phyloP scores from a whole-genome alignment of 1,140 invertebrate genomes.

The Macrotrachela quadricornifera region DNA sequence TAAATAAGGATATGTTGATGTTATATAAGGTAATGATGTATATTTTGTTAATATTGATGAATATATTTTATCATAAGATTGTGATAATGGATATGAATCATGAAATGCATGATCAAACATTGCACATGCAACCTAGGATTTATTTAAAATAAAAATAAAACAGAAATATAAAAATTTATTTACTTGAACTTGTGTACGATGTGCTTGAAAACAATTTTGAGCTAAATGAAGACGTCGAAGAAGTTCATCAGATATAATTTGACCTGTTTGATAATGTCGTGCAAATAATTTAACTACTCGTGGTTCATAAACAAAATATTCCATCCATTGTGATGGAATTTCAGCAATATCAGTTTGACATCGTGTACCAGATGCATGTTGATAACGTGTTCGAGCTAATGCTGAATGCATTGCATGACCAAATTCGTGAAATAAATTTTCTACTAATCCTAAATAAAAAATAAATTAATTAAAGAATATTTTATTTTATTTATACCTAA shows the following conservation, averaged over 20 bases:
- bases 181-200: too few relatives aligned
- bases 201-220: too few relatives aligned
- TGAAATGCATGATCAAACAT: slow-evolving; percentile 20
- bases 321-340: slow-evolving; percentile 90
- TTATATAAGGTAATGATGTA: too few relatives aligned
- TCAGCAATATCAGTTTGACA: slow-evolving; percentile 94
- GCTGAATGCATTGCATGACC: slow-evolving; percentile 98
- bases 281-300: slow-evolving; percentile 51
- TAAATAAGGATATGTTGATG: background rate
- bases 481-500: slow-evolving; percentile 37
- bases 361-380: slow-evolving; percentile 82
- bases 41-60: background rate
- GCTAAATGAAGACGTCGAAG: slow-evolving; percentile 30
- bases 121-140: slow-evolving; percentile 12
- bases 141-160: background rate
- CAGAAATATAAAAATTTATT: too few relatives aligned
- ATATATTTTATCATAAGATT: slow-evolving; percentile 10
- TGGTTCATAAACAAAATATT: slow-evolving; percentile 78
- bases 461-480: background rate
- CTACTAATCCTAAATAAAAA: slow-evolving; percentile 35
- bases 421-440: slow-evolving; percentile 97
- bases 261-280: slow-evolving; percentile 65
- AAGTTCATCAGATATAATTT: slow-evolving; percentile 54
- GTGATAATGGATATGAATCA: slow-evolving; percentile 12
- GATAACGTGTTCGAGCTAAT: slow-evolving; percentile 71